phyloP scores from a whole-genome alignment of 2,797 vertebrate species.

The Podarcis lilfordi region DNA sequence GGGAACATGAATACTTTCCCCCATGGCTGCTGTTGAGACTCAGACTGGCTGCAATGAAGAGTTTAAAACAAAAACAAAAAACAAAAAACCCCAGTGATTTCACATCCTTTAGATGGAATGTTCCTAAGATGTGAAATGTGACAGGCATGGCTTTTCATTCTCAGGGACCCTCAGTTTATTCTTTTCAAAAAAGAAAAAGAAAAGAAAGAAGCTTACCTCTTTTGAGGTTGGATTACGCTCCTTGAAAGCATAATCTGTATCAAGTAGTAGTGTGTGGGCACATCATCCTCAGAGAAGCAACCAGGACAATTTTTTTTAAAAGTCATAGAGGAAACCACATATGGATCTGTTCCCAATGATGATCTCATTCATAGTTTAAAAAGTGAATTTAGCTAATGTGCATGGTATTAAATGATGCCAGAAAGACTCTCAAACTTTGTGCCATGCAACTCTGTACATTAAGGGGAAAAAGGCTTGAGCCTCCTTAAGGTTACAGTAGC shows the following conservation, averaged over 20 bases:
- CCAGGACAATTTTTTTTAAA: background rate
- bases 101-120: background rate
- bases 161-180: background rate
- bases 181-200: background rate
- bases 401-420: background rate
- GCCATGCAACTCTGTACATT: background rate
- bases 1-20: background rate
- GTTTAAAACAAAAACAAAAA: background rate
- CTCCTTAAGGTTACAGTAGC: background rate
- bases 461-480: background rate
- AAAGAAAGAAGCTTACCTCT: slow-evolving; percentile 29
- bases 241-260: slow-evolving; percentile 22
- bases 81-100: background rate
- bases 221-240: slow-evolving; percentile 22
- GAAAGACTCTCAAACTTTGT: background rate
- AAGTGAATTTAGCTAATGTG: background rate
- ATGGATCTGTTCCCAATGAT: background rate
- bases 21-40: background rate
- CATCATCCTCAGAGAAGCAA: slow-evolving; percentile 9
- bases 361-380: background rate
- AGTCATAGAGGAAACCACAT: background rate
- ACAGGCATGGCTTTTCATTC: slow-evolving; percentile 28
- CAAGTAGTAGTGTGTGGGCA: background rate
- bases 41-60: background rate
- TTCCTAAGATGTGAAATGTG: slow-evolving; percentile 15